These are phyloP conservation scores for Rotaria sp. DNA, from an alignment of 2,888 invertebrate species.

Conservation along the genomic window DNA sequence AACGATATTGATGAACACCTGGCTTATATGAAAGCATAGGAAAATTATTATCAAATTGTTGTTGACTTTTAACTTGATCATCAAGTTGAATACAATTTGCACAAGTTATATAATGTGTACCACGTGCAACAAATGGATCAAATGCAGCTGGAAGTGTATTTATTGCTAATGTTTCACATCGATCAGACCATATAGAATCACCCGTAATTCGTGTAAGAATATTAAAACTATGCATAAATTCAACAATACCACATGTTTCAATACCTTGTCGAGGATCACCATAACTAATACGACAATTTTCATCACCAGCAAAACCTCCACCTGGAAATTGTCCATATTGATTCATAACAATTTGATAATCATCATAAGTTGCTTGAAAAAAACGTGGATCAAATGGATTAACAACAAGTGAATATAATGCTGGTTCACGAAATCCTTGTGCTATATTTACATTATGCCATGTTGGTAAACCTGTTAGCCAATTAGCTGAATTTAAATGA, in stretches of 20 bases:
- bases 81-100: constrained; percentile 18
- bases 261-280: constrained; percentile 29
- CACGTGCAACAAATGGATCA: neutral
- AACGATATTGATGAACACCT: constrained; percentile 17
- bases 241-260: constrained; percentile 29
- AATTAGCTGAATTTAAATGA: neutral
- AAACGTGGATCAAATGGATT: neutral
- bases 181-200: neutral
- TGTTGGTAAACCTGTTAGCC: neutral
- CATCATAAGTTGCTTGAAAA: neutral
- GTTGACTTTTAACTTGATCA: constrained; percentile 13
- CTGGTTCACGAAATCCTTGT: constrained; percentile 29
- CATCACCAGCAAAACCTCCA: constrained; percentile 23
- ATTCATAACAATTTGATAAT: neutral
- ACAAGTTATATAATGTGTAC: constrained; percentile 28
- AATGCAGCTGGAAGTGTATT: constrained; percentile 15
- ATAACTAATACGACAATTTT: constrained; percentile 10
- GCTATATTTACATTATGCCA: constrained; percentile 25
- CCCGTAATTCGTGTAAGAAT: neutral
- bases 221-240: constrained; percentile 5
- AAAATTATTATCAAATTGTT: constrained; percentile 19
- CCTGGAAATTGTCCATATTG: constrained; percentile 25
- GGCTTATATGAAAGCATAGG: neutral
- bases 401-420: neutral
- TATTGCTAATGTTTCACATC: constrained; percentile 7